Conservation (phyloP, 2,797 vertebrate genomes). For the Mus caroli region DNA sequence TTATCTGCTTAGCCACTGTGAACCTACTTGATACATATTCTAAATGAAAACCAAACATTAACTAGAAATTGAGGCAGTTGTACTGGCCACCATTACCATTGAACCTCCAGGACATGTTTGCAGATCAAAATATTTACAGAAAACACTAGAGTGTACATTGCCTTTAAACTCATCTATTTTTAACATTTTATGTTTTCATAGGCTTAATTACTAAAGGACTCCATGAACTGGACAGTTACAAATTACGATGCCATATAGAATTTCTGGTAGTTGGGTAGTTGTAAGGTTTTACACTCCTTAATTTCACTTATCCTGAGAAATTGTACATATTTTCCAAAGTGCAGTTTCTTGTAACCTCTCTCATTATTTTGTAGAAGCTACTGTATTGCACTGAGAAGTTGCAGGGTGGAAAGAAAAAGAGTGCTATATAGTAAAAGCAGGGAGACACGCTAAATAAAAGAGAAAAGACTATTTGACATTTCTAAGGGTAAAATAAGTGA, state of each 20-base stretch:
- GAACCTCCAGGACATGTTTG: neutral
- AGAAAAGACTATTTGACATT: constrained; percentile 75
- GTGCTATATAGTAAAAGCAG: constrained; percentile 58
- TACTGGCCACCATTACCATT: neutral
- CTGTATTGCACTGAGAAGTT: constrained; percentile 63
- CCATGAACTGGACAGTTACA: neutral
- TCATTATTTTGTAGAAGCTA: constrained; percentile 34
- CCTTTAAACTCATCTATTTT: neutral
- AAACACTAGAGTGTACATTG: neutral
- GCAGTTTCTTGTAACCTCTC: neutral
- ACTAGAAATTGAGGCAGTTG: neutral
- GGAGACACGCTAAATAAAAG: constrained; percentile 63
- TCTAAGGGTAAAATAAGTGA: constrained; percentile 76
- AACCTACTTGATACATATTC: neutral
- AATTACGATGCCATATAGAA: constrained; percentile 4
- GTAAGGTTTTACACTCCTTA: constrained; percentile 42
- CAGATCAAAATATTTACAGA: neutral
- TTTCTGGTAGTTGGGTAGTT: constrained; percentile 30
- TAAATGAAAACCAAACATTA: constrained; percentile 3
- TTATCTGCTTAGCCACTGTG: neutral
- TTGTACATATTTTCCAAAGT: neutral
- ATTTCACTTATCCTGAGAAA: constrained; percentile 62
- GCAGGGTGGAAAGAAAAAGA: neutral
- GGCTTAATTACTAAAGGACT: neutral
- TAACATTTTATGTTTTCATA: constrained; percentile 22